phyloP scores from a whole-genome alignment of 2,797 vertebrate species.

The Tadarida brasiliensis region DNA sequence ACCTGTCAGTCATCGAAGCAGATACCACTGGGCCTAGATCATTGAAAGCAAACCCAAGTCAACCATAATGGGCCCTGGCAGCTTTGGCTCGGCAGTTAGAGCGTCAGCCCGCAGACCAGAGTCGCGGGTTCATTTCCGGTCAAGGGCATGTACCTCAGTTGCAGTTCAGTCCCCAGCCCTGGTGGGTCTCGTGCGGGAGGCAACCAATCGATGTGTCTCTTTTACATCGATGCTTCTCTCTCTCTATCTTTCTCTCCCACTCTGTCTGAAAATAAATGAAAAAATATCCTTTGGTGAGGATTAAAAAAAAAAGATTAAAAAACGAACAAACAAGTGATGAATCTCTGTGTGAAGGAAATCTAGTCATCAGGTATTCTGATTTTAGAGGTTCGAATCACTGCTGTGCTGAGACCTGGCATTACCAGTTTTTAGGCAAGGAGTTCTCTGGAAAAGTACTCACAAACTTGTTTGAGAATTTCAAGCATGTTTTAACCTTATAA shows the following conservation, averaged over 20 bases:
- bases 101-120: too few species aligned
- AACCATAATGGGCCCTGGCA: background rate
- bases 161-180: too few species aligned
- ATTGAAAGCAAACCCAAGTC: background rate
- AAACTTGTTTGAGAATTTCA: constrained; percentile 18
- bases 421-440: background rate
- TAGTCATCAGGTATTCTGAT: background rate
- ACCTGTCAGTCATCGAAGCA: background rate
- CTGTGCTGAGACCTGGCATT: background rate
- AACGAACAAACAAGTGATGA: background rate
- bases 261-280: too few species aligned
- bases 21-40: background rate
- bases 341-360: background rate
- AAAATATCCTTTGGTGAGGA: background rate
- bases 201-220: too few species aligned
- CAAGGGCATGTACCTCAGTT: too few species aligned
- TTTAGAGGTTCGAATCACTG: background rate
- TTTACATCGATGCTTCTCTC: too few species aligned
- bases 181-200: too few species aligned
- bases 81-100: too few species aligned
- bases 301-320: background rate
- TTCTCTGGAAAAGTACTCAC: constrained; percentile 68
- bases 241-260: too few species aligned
- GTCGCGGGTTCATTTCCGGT: too few species aligned
- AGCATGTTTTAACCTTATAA: constrained; percentile 55